These are phyloP conservation scores for Garra rufa DNA, from an alignment of 2,113 vertebrate genomes.

Conservation along the genomic window DNA sequence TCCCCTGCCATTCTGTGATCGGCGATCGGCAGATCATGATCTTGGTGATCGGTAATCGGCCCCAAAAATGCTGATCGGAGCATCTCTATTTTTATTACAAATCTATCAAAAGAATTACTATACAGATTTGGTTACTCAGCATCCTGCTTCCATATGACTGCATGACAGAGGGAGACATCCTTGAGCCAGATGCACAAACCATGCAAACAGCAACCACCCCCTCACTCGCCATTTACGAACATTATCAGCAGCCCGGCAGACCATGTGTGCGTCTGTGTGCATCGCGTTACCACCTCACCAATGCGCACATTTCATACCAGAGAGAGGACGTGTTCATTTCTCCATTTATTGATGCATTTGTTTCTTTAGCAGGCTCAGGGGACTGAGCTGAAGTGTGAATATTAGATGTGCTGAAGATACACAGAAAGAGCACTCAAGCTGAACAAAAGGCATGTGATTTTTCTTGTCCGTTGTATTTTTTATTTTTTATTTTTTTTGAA, in stretches of 20 bases:
- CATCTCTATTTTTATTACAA: too few relatives aligned
- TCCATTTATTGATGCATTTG: conserved; percentile 41
- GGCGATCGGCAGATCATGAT: too few relatives aligned
- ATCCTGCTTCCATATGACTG: conserved; percentile 4
- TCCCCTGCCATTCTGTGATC: too few relatives aligned
- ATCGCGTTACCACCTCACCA: neutral
- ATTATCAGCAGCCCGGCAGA: conserved; percentile 34
- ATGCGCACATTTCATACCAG: conserved; percentile 12
- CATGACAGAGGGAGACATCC: conserved; percentile 15
- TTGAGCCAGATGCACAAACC: conserved; percentile 21
- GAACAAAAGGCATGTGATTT: neutral
- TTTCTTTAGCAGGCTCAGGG: conserved; percentile 6
- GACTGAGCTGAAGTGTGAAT: neutral
- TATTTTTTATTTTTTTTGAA: too few relatives aligned
- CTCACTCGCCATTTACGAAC: conserved; percentile 42
- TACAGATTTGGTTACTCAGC: conserved; percentile 29
- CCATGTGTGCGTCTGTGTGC: neutral
- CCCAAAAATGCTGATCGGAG: too few relatives aligned
- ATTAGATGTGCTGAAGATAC: neutral
- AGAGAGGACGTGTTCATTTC: conserved; percentile 32
- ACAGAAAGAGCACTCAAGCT: neutral
- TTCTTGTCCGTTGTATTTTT: too few relatives aligned
- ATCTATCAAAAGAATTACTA: neutral
- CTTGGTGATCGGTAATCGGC: too few relatives aligned
- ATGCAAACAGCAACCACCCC: conserved; percentile 35